Evolutionary conservation across 1,140 invertebrate species (phyloP).

Genomic region (Calosoma granatense): DNA sequence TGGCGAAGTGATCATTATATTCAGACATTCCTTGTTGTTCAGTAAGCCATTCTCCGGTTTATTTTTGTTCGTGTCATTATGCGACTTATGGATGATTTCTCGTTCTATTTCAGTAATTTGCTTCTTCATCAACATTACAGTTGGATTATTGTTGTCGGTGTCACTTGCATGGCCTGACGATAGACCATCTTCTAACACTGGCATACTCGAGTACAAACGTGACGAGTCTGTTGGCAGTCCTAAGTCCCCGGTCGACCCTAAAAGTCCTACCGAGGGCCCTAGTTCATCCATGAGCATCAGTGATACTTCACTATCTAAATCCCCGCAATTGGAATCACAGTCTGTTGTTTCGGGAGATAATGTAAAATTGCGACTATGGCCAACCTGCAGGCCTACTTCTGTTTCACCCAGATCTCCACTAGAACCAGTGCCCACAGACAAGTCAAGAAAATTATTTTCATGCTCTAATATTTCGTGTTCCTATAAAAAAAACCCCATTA

Average conservation of each 20-base stretch:
- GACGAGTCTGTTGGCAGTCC: conserved; percentile 44
- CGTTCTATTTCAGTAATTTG: conserved; percentile 65
- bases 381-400: conserved; percentile 51
- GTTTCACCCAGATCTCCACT: conserved; percentile 59
- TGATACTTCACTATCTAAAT: conserved; percentile 72
- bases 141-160: conserved; percentile 76
- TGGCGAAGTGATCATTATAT: conserved; percentile 27
- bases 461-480: conserved; percentile 43
- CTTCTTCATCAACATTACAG: conserved; percentile 58
- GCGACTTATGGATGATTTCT: conserved; percentile 54
- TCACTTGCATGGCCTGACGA: conserved; percentile 86
- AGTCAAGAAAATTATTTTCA: conserved; percentile 51
- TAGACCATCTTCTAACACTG: conserved; percentile 89
- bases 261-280: conserved; percentile 29
- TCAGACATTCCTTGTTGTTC: conserved; percentile 21
- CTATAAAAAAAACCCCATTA: conserved; percentile 30
- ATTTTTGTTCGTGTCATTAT: conserved; percentile 20
- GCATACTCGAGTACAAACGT: conserved; percentile 65
- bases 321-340: conserved; percentile 79
- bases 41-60: conserved; percentile 29
- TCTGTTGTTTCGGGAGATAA: conserved; percentile 92
- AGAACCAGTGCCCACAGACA: conserved; percentile 53
- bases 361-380: conserved; percentile 69
- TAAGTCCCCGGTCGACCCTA: conserved; percentile 14
- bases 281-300: conserved; percentile 61